Evolutionary conservation across 53 echinoderm and acorn worm genomes (phyloP).

Genomic region (Zoroaster sp.): DNA sequence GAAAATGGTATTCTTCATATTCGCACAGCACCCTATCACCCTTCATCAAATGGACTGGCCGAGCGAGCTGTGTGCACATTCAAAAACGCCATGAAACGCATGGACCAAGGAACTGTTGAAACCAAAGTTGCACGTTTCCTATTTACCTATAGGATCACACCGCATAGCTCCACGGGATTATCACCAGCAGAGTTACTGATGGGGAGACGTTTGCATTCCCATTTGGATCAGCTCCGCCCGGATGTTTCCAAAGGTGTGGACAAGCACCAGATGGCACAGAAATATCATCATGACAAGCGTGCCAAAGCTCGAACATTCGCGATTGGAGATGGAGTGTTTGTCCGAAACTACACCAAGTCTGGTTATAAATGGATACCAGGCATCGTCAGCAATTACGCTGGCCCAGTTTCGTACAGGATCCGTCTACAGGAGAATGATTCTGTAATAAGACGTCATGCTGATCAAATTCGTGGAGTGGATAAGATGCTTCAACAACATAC

Average conservation of each 20-base stretch:
- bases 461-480: background rate
- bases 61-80: conserved; percentile 50
- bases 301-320: conserved; percentile 14
- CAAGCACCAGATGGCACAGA: conserved; percentile 11
- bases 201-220: conserved; percentile 7
- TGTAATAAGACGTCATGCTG: background rate
- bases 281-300: conserved; percentile 31
- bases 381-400: conserved; percentile 13
- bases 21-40: conserved; percentile 35
- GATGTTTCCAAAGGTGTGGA: background rate
- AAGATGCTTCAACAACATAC: too few relatives aligned
- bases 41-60: conserved; percentile 34
- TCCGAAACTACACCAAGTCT: conserved; percentile 44
- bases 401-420: conserved; percentile 29
- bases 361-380: conserved; percentile 28
- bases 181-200: conserved; percentile 25
- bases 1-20: conserved; percentile 37
- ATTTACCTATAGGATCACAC: conserved; percentile 27
- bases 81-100: conserved; percentile 15
- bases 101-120: conserved; percentile 8
- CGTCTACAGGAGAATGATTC: background rate
- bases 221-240: conserved; percentile 33
- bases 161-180: conserved; percentile 7
- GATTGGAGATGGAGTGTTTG: conserved; percentile 41
- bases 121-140: conserved; percentile 37